phyloP scores from a whole-genome alignment of 2,888 invertebrate genomes.

The Aphelenchoides bicaudatus region DNA sequence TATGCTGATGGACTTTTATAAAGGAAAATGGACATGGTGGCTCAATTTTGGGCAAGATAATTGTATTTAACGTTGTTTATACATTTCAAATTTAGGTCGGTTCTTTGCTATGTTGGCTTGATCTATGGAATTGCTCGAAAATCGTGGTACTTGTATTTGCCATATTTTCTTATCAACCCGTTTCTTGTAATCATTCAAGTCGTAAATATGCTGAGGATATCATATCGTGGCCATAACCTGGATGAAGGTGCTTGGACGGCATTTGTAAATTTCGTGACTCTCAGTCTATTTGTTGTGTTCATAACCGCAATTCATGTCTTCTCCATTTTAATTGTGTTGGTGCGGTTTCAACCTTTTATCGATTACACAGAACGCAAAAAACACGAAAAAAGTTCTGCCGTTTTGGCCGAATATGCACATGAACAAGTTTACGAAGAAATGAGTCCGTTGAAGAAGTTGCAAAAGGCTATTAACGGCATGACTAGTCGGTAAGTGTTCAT shows the following conservation, averaged over 20 bases:
- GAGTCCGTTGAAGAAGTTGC: too few species aligned
- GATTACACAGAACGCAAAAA: not conserved
- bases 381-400: too few species aligned
- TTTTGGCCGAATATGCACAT: too few species aligned
- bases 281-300: not conserved
- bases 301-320: conserved; percentile 3
- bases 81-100: too few species aligned
- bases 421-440: too few species aligned
- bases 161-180: conserved; percentile 1
- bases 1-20: conserved; percentile 6
- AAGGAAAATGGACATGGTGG: not conserved
- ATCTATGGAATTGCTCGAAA: too few species aligned
- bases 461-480: too few species aligned
- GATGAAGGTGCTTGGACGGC: conserved; percentile 2
- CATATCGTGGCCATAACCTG: not conserved
- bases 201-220: not conserved
- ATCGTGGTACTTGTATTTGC: not conserved
- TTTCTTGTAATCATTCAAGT: conserved; percentile 12
- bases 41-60: not conserved
- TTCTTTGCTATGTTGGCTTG: too few species aligned
- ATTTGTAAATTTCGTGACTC: conserved; percentile 5
- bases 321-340: conserved; percentile 1
- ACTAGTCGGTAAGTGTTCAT: too few species aligned
- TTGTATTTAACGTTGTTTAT: too few species aligned
- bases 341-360: conserved; percentile 1